phyloP scores from a whole-genome alignment of 2,888 invertebrate species.

The Taenaris catops region DNA sequence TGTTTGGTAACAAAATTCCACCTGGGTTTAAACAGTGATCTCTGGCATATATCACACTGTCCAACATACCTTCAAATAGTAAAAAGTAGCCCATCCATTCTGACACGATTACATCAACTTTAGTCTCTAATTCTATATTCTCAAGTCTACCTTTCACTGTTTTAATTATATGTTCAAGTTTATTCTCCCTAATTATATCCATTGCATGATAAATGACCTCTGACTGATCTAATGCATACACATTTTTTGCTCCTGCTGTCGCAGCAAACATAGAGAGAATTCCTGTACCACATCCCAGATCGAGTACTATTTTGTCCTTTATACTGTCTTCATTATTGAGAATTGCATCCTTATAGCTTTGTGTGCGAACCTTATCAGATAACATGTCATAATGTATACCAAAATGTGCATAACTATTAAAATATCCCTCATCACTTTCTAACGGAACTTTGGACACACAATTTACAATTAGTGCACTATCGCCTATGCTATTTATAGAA shows the following conservation, averaged over 20 bases:
- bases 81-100: slow-evolving; percentile 99
- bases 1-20: slow-evolving; percentile 91
- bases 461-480: slow-evolving; percentile 39
- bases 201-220: slow-evolving; percentile 97
- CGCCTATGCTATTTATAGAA: slow-evolving; percentile 28
- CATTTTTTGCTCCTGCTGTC: slow-evolving; percentile 93
- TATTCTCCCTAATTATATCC: slow-evolving; percentile 95
- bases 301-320: slow-evolving; percentile 90
- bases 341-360: slow-evolving; percentile 92
- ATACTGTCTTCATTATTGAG: slow-evolving; percentile 85
- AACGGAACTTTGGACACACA: slow-evolving; percentile 71
- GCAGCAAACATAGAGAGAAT: slow-evolving; percentile 99
- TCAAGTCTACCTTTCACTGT: slow-evolving; percentile 93
- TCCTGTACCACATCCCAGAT: slow-evolving; percentile 98
- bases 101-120: slow-evolving; percentile 95
- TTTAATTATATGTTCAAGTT: slow-evolving; percentile 84
- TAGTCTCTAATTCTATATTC: slow-evolving; percentile 87
- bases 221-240: slow-evolving; percentile 97
- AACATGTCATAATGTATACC: slow-evolving; percentile 97
- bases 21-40: slow-evolving; percentile 88
- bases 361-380: slow-evolving; percentile 91
- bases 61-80: slow-evolving; percentile 97
- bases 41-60: slow-evolving; percentile 94
- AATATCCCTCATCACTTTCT: slow-evolving; percentile 87
- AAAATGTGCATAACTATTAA: slow-evolving; percentile 93